These are phyloP conservation scores for Podarcis raffonei DNA, from an alignment of 2,113 vertebrate genomes.

Conservation along the genomic window DNA sequence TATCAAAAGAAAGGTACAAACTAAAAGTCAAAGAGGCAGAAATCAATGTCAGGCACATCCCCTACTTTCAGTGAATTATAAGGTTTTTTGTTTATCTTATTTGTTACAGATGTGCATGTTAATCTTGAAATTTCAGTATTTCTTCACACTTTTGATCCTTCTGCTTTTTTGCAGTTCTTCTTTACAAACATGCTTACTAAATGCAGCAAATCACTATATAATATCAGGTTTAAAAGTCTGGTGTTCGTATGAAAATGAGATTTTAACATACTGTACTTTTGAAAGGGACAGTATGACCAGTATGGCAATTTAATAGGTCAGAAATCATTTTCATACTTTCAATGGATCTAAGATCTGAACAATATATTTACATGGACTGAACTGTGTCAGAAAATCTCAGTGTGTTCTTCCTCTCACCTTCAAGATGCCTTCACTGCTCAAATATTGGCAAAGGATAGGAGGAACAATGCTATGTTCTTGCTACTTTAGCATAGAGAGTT, in stretches of 20 bases:
- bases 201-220: neutral
- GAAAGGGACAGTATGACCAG: constrained; percentile 37
- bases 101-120: neutral
- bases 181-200: neutral
- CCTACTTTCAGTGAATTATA: constrained; percentile 67
- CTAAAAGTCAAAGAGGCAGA: neutral
- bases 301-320: constrained; percentile 17
- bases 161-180: neutral
- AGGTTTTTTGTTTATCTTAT: neutral
- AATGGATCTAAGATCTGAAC: neutral
- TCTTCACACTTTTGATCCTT: neutral
- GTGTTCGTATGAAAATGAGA: constrained; percentile 13
- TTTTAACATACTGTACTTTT: neutral
- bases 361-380: neutral
- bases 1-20: constrained; percentile 11
- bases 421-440: neutral
- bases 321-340: constrained; percentile 5
- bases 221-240: neutral
- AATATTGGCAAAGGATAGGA: too few species aligned
- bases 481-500: neutral
- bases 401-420: neutral
- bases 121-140: neutral
- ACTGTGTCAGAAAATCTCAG: neutral
- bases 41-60: constrained; percentile 50
- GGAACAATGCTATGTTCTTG: neutral